Evolutionary conservation across 2,888 invertebrate species (phyloP).

Genomic region (Malachius bipustulatus): DNA sequence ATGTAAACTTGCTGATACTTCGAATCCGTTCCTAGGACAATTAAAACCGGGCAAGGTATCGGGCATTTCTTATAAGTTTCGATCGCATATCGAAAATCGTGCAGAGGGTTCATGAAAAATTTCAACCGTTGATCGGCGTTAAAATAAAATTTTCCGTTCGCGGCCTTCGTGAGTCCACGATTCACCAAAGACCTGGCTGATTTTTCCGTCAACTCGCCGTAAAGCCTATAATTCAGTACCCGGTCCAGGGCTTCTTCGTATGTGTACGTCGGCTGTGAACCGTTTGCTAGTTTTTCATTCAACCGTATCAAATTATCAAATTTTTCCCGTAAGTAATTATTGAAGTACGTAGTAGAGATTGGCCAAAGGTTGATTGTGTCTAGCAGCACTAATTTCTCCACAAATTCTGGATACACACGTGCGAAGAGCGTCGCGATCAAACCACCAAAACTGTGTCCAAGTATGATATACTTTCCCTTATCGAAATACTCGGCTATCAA

Average conservation of each 20-base stretch:
- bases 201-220: slow-evolving; percentile 30
- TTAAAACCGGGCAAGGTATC: slow-evolving; percentile 32
- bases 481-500: slow-evolving; percentile 28
- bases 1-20: slow-evolving; percentile 19
- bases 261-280: slow-evolving; percentile 32
- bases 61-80: slow-evolving; percentile 29
- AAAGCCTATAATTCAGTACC: slow-evolving; percentile 35
- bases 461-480: slow-evolving; percentile 27
- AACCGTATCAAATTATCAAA: slow-evolving; percentile 32
- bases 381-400: slow-evolving; percentile 37
- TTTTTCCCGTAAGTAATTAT: slow-evolving; percentile 28
- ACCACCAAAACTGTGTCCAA: slow-evolving; percentile 41
- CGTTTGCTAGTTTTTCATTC: slow-evolving; percentile 26
- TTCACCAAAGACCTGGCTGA: slow-evolving; percentile 41
- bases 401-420: slow-evolving; percentile 34
- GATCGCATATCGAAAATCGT: slow-evolving; percentile 24
- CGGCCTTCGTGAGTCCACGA: slow-evolving; percentile 37
- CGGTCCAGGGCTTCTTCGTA: slow-evolving; percentile 40
- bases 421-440: slow-evolving; percentile 34
- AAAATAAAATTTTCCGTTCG: slow-evolving; percentile 39
- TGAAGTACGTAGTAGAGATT: slow-evolving; percentile 21
- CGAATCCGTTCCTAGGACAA: slow-evolving; percentile 26
- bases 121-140: slow-evolving; percentile 45
- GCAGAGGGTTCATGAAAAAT: slow-evolving; percentile 30
- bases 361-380: slow-evolving; percentile 33